Percentiles rank a stretch among this genome's conserved stretches.
Evolutionary conservation across 2,113 vertebrate genomes (phyloP).

Genomic region (Pica pica): DNA sequence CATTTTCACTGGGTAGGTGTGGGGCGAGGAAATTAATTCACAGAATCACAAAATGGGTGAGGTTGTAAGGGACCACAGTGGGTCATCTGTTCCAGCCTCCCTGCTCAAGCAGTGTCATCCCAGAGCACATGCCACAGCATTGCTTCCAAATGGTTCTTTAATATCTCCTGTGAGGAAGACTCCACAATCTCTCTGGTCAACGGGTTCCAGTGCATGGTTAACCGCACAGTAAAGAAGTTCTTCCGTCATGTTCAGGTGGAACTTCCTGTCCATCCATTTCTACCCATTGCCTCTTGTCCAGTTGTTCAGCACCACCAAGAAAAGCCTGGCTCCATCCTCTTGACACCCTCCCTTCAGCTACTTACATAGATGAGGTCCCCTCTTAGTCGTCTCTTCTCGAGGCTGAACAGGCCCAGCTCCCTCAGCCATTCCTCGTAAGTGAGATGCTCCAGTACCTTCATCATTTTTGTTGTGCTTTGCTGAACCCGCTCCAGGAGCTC

Average conservation of each 20-base stretch:
- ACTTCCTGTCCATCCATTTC: neutral
- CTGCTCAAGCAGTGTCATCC: neutral
- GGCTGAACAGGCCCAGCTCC: neutral
- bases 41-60: neutral
- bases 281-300: neutral
- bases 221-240: neutral
- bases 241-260: neutral
- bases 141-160: neutral
- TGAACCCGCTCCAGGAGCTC: neutral
- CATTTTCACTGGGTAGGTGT: neutral
- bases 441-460: neutral
- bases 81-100: neutral
- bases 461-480: neutral
- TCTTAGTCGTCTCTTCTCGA: fast-evolving
- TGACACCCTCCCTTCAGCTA: neutral
- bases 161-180: neutral
- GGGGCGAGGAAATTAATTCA: neutral
- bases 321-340: neutral
- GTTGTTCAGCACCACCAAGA: neutral
- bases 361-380: neutral
- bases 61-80: neutral
- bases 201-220: fast-evolving
- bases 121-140: neutral
- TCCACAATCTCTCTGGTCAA: neutral
- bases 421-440: neutral